Percentiles rank a stretch among this genome's conserved stretches.
Conservation (phyloP, 2,797 vertebrate genomes). For the Propithecus perrieri region DNA sequence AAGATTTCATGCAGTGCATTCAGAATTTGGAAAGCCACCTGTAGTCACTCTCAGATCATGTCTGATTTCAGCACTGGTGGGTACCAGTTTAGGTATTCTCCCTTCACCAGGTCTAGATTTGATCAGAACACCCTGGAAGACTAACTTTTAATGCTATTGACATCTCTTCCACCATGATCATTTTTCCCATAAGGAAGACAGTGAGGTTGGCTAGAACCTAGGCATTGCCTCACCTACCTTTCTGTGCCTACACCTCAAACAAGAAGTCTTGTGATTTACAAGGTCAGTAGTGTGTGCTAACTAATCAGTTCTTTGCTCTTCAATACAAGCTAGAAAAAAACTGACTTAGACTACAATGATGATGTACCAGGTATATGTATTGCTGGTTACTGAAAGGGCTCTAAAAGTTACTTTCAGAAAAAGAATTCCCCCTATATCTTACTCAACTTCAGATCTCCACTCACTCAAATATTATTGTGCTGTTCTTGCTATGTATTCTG, state of each 20-base stretch:
- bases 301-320: background rate
- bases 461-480: background rate
- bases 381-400: background rate
- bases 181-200: background rate
- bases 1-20: background rate
- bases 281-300: background rate
- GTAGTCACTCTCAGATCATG: background rate
- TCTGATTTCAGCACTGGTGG: background rate
- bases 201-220: background rate
- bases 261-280: background rate
- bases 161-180: background rate
- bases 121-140: background rate
- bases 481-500: background rate
- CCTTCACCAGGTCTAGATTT: background rate
- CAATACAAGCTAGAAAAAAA: background rate
- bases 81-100: background rate
- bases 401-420: background rate
- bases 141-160: background rate
- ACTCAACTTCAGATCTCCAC: background rate
- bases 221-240: background rate
- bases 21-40: background rate
- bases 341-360: background rate
- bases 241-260: background rate
- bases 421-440: background rate
- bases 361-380: background rate